Conservation (phyloP, 2,888 invertebrate genomes). For the Criorhina ranunculi region DNA sequence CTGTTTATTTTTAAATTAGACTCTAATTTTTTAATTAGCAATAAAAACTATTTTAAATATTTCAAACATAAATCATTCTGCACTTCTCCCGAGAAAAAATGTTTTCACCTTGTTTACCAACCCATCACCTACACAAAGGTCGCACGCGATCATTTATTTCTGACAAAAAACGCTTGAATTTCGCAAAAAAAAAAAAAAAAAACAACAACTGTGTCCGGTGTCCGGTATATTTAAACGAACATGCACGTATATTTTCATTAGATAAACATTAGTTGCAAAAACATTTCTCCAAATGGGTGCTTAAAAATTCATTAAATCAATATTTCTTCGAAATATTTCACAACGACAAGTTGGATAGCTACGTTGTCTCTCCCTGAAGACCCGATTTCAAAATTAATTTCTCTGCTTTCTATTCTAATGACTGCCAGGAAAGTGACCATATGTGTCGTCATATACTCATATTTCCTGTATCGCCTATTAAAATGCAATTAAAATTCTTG, state of each 20-base stretch:
- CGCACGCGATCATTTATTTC: slow-evolving; percentile 17
- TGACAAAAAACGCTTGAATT: neutral
- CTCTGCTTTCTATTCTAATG: slow-evolving; percentile 1
- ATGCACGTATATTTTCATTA: slow-evolving; percentile 23
- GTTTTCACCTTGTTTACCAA: slow-evolving; percentile 8
- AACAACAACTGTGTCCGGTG: neutral
- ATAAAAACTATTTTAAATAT: neutral
- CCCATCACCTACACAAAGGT: slow-evolving; percentile 7
- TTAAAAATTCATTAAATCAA: slow-evolving; percentile 59
- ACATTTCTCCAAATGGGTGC: neutral
- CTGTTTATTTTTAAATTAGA: slow-evolving; percentile 1
- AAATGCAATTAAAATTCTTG: slow-evolving; percentile 32
- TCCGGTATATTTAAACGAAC: neutral
- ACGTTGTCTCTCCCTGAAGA: neutral
- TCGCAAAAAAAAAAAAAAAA: slow-evolving; percentile 3
- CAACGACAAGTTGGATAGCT: neutral
- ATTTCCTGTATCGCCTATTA: slow-evolving; percentile 20
- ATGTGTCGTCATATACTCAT: slow-evolving; percentile 16
- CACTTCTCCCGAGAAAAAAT: neutral
- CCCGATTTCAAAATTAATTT: slow-evolving; percentile 27
- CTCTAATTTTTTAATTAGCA: too few relatives aligned
- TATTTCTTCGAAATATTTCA: slow-evolving; percentile 17
- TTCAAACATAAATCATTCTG: neutral
- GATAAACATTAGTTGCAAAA: slow-evolving; percentile 12
- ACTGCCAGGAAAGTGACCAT: slow-evolving; percentile 24